These are phyloP conservation scores for Caradrina clavipalpis DNA, from an alignment of 2,888 invertebrate species.

Conservation along the genomic window DNA sequence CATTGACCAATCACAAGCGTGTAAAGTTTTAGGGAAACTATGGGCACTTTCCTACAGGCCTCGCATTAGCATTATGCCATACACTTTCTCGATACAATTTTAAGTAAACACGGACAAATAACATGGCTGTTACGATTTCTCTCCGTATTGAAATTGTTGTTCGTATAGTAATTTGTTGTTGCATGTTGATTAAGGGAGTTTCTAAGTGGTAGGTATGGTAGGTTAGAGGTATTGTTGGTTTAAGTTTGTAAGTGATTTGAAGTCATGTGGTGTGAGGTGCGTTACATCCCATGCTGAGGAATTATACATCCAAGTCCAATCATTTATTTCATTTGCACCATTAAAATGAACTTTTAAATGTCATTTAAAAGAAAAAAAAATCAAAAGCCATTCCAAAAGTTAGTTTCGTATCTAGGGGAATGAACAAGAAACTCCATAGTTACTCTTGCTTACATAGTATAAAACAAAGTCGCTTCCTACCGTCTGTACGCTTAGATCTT, in stretches of 20 bases:
- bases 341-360: too few relatives aligned
- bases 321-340: too few relatives aligned
- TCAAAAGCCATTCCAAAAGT: too few relatives aligned
- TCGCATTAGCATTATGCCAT: conserved; percentile 64
- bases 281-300: neutral
- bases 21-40: conserved; percentile 30
- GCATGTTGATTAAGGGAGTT: conserved; percentile 35
- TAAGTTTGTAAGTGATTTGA: neutral
- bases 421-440: too few relatives aligned
- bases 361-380: too few relatives aligned
- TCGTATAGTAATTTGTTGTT: conserved; percentile 32
- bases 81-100: conserved; percentile 69
- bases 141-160: conserved; percentile 55
- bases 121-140: conserved; percentile 55
- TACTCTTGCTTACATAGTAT: too few relatives aligned
- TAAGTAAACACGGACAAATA: conserved; percentile 60
- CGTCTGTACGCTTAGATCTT: too few relatives aligned
- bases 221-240: conserved; percentile 8
- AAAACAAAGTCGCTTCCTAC: too few relatives aligned
- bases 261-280: neutral
- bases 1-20: conserved; percentile 29
- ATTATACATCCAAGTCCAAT: neutral
- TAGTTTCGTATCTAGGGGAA: too few relatives aligned
- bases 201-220: conserved; percentile 37
- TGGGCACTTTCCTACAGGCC: conserved; percentile 26